Evolutionary conservation across 2,113 vertebrate genomes (phyloP), one percentile per base, ranked within the genome.

Genomic region (Corapipo altera): DNA sequence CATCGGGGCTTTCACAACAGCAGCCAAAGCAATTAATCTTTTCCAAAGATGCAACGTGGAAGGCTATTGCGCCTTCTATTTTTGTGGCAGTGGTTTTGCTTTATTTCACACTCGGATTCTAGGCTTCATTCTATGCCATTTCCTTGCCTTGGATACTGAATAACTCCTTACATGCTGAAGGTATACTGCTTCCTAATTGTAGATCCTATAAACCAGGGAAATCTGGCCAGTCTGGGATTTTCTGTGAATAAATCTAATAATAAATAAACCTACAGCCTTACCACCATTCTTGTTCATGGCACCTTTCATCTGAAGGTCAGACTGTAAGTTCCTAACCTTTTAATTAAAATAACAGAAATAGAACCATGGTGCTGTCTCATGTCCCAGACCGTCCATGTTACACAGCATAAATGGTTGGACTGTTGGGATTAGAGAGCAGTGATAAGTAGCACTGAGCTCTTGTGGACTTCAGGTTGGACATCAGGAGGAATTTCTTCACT

Each of bases 21-120:
- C 88, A 83, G 93, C 94, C 92, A 94, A 93, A 82, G 30, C 91
- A 87, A 95, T 81, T 33, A 51, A 93, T 96, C 91, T 94, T 91
- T 51, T 55, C 93, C 86, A 96, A 94, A 92, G 96, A 94, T 91
- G 91, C 65, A 46, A 46, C 0, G 16, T 93, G 83, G 88, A 96
- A 85, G 54, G 33, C 65, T 89, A 2, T 17, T 96, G 73, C 2
- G 5, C 58, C 85, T 96, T 92, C 93, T 96, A 69, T 91, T 96
- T 96, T 95, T 93, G 75, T 85, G 88, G 76, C 57, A 84, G 24
- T 69, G 57, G 24, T 89, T 96, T 96, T 94, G 48, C 79, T 94
- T 89, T 43, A 81, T 84, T 96, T 89, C 72, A 71, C 55, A 22
- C 51, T 90, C n/a, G 15, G 44, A 57, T 43, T 81, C 58, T 59